Evolutionary conservation across 2,888 invertebrate species (phyloP), one percentile per base, ranked within the genome.

Genomic region (Hipparchia sbordonii): DNA sequence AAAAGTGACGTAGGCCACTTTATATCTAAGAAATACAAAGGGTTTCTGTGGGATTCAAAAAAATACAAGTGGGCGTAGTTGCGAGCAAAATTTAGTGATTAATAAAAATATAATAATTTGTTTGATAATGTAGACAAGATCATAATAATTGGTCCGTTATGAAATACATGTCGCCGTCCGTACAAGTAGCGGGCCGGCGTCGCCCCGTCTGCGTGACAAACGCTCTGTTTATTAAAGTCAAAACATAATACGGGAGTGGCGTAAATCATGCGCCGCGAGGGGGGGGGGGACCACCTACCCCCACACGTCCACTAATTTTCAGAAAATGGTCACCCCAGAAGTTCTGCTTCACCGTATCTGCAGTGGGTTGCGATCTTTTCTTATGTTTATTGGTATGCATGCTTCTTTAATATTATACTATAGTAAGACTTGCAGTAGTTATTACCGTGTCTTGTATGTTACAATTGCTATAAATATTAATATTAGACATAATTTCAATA

Each of bases 161-260:
- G 51, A 68, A 59, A 68, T 68, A 60, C 56, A 54, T 9, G 67
- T 57, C 67, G 72, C 73, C 67, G 67, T 63, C 60, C 72, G 69
- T 72, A 62, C 74, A 60, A 73, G 72, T 63, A 63, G 59, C 52
- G 67, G 46, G 63, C 57, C 74, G 85, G 85, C 92, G 89, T 83
- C 89, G 83, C 77, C 77, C 80, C 82, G 87, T 86, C 87, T 86
- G 77, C 79, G 78, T 90, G 91, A 90, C 91, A 90, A 91, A 89
- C 92, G 93, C 91, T 87, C 92, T 94, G 94, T 94, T 93, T 94
- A 94, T 94, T 94, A 94, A 94, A 95, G 94, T 95, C 94, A 93
- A 95, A 95, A 95, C 94, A 94, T 95, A 95, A 95, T 94, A 93
- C 94, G 93, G 92, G 93, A 92, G 89, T 92, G 92, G 94, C 93